Base-by-base conservation (phyloP, 2,113 vertebrate species). In the Motacilla alba region DNA sequence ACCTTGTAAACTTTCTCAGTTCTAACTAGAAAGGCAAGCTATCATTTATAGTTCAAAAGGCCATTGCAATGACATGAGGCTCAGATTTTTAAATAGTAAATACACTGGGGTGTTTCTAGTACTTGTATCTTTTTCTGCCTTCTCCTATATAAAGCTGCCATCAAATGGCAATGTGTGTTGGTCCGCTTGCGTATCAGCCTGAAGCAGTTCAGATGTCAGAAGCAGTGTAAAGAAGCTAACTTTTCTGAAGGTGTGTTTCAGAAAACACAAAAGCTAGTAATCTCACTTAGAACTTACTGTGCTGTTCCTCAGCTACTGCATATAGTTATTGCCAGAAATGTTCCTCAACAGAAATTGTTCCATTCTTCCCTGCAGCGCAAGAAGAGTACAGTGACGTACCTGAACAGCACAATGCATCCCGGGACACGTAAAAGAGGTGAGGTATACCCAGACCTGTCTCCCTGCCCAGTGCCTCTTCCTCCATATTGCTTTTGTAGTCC, bases 401-500 rank as follows among this genome's bases (percentile, higher is more conserved):
- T 99, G 98, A 99, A 99, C 98, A 99, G 99, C 97, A 99, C 99
- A 94, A 98, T 99, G 97, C 99, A 99, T 98, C 99, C 99, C 21
- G 99, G 99, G 90, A 99, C 99, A 93, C 98, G 99, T 95, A 99
- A 99, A 98, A 98, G 99, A 99, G 99, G 99, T 99, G 97, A 97
- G 98, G 96, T 93, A 95, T 41, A 81, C 44, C 83, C 64, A 80
- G 28, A 44, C 41, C 47, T 74, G 39, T 89, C 85, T 87, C 28
- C 37, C 81, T 83, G 58, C 87, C 3, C 67, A 26, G 2, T 95
- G 74, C 73, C 76, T 94, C 41, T 89, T 83, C 83, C 28, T 94
- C 70, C 76, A 64, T 56, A 64, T 44, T 77, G 78, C 58, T 10
- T 66, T 75, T 89, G 56, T 70, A 82, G 44, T 72, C 72, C 82